Percentiles rank a stretch among this genome's conserved stretches.
Conservation (phyloP, 1,140 invertebrate genomes). For the Antheraea pernyi region DNA sequence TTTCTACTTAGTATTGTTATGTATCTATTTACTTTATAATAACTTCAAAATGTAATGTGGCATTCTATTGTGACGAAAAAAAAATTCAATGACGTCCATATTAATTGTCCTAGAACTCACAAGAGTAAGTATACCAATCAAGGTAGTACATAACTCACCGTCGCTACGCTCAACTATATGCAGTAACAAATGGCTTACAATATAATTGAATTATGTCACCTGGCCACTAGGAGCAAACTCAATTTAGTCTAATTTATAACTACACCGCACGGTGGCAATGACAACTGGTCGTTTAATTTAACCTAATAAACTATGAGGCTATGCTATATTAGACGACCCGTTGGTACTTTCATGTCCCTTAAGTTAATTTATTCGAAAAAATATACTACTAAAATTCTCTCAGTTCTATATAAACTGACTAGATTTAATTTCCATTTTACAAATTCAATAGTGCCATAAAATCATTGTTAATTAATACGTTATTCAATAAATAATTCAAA, state of each 20-base stretch:
- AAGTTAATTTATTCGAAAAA: too few relatives aligned
- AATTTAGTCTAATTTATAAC: slow-evolving; percentile 45
- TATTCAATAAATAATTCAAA: too few relatives aligned
- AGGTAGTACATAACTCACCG: slow-evolving; percentile 26
- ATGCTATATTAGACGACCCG: neutral
- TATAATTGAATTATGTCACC: slow-evolving; percentile 51
- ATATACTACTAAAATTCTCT: too few relatives aligned
- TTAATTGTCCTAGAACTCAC: neutral
- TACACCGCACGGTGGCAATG: slow-evolving; percentile 15
- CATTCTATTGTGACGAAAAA: neutral
- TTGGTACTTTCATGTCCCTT: too few relatives aligned
- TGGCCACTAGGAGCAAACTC: slow-evolving; percentile 31
- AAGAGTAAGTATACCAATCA: neutral
- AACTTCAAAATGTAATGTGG: too few relatives aligned
- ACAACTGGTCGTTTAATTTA: slow-evolving; percentile 4
- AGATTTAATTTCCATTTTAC: neutral
- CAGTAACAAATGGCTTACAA: slow-evolving; percentile 40
- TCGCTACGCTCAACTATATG: neutral
- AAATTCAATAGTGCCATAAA: neutral
- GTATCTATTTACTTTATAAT: too few relatives aligned
- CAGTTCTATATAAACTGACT: too few relatives aligned
- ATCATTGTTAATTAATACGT: too few relatives aligned
- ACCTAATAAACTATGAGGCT: neutral
- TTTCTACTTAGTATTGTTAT: too few relatives aligned
- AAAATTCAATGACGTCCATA: neutral